Conservation (phyloP, 2,888 invertebrate genomes). For the Polydrusus tereticollis region DNA sequence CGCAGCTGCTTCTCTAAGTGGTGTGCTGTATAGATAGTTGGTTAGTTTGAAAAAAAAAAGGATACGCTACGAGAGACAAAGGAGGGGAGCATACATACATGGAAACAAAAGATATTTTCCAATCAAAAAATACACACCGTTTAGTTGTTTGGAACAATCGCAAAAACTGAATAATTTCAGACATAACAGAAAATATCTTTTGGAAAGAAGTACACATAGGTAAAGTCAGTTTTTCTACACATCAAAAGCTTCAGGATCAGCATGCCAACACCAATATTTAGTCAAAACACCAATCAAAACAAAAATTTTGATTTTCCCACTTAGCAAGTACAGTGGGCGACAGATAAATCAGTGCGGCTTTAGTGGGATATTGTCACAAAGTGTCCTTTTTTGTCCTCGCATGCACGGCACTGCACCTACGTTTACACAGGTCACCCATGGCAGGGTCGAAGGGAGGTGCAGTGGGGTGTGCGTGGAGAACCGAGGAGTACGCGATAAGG, state of each 20-base stretch:
- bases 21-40: slow-evolving; percentile 14
- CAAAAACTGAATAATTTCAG: too few relatives aligned
- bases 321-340: too few relatives aligned
- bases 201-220: neutral
- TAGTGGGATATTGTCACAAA: too few relatives aligned
- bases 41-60: neutral
- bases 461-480: too few relatives aligned
- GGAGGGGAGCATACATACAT: neutral
- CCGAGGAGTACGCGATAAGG: too few relatives aligned
- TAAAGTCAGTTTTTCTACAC: slow-evolving; percentile 11
- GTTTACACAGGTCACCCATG: too few relatives aligned
- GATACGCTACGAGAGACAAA: neutral
- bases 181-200: slow-evolving; percentile 31
- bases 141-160: too few relatives aligned
- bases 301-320: neutral
- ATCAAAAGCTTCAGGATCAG: slow-evolving; percentile 21
- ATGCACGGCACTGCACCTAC: too few relatives aligned
- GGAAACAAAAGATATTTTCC: slow-evolving; percentile 20
- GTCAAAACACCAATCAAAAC: slow-evolving; percentile 5
- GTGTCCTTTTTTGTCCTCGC: too few relatives aligned
- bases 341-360: too few relatives aligned
- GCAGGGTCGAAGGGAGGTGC: too few relatives aligned
- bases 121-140: neutral
- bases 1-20: slow-evolving; percentile 13
- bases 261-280: slow-evolving; percentile 25